Base-by-base conservation (phyloP, 1,140 invertebrate species). In the Drosophila insularis region DNA sequence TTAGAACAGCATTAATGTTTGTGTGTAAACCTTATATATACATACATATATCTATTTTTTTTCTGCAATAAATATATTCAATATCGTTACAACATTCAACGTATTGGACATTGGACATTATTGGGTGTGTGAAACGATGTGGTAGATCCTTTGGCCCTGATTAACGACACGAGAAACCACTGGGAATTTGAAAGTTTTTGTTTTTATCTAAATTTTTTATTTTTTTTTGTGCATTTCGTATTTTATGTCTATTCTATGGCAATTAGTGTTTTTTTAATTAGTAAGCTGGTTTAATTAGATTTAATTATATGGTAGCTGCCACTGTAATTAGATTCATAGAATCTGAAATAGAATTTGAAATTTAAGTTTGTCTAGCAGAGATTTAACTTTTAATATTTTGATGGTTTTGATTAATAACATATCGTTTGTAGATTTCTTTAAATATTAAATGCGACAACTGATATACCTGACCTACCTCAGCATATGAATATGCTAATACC, bases 401-500 rank as follows among this genome's bases (percentile, higher is more conserved):
- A 32, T 8, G 56, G 31, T 21, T 54, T 62, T 58, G 56, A 66
- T 73, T 55, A 23, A 68, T 70, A 35, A 50, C n/a, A 35, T 21
- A 55, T 63, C 60, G 32, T 59, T 46, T 59, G 13, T 53, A 64
- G 84, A 77, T 72, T 72, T 74, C 80, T 58, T 68, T 82, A n/a
- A 43, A 14, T n/a, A 14, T 43, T 43, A 17, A 43, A 14, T 43
- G 4, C 40, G 43, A 46, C 14, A 46, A 4, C 17, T 11, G 17
- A 21, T 21, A 55, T 46, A 74, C 80, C 77, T 89, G 84, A 87
- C 84, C 84, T 87, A 87, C 84, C 84, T 87, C 68, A 89, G 73
- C 50, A 46, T 79, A 65, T 43, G 63, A 65, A 54, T 65, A 60
- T 56, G 6, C 1, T 27, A 5, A 27, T 27, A 27, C 27, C 27